Evolutionary conservation across 2,113 vertebrate genomes (phyloP), one percentile per base, ranked within the genome.

Genomic region (Syrmaticus mikado): DNA sequence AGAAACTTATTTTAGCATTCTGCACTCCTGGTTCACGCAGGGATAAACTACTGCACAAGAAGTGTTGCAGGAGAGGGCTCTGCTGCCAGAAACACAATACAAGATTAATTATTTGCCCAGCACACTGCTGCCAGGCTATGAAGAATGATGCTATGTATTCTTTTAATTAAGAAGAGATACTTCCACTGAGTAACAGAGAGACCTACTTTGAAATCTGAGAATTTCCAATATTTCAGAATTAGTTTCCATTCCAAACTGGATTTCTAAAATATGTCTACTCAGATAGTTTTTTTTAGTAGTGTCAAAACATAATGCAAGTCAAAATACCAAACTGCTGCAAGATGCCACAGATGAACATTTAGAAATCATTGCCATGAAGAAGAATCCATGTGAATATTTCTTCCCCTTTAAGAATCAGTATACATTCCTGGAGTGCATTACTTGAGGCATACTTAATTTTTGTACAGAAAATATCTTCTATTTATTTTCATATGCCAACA

Each of bases 111-210:
- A 64, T 77, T 94, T 73, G 38, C 87, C 82, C 46, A 64, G 82
- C 40, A 92, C 64, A 43, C 41, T 85, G 75, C 87, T 93, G 72
- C 89, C 89, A 87, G 89, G 50, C 79, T 89, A 55, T 28, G 61
- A 94, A 87, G 93, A 96, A 93, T 74, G 71, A 60, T 82, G 89
- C 87, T 76, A 67, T 87, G 82, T 95, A 74, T 92, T 94, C 87
- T 85, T 93, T 92, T 89, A 91, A 96, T 94, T 92, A 91, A 62
- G 67, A 87, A 62, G 75, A 92, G 85, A 87, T 85, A 90, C 85
- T 93, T 86, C 55, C 52, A 93, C 68, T 24, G 27, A 55, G 57
- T 85, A 92, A 95, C 65, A 92, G 87, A 43, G 60, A 89, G 79
- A 77, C 75, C 38, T 75, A 78, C 57, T 88, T 93, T 75, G 88